These are phyloP conservation scores for Nephotettix cincticeps DNA, from an alignment of 1,140 invertebrate genomes.

Conservation along the genomic window DNA sequence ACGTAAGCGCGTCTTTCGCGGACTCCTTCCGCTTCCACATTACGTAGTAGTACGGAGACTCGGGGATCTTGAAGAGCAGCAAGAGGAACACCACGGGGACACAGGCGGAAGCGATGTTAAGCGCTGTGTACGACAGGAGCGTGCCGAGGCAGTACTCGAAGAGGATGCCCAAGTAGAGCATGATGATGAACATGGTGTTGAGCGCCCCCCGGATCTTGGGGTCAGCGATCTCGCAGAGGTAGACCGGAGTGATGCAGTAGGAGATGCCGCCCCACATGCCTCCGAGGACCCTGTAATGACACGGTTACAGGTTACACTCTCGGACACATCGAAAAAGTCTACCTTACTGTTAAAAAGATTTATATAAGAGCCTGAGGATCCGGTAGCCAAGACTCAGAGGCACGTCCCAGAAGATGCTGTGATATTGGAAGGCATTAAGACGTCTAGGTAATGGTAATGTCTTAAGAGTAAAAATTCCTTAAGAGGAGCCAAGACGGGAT, in stretches of 20 bases:
- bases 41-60: slow-evolving; percentile 73
- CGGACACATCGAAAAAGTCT: too few relatives aligned
- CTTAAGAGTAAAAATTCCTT: too few relatives aligned
- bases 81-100: slow-evolving; percentile 62
- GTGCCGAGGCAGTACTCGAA: slow-evolving; percentile 75
- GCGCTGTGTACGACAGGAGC: slow-evolving; percentile 61
- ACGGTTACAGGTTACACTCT: too few relatives aligned
- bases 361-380: too few relatives aligned
- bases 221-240: slow-evolving; percentile 66
- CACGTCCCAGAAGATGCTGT: too few relatives aligned
- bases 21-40: slow-evolving; percentile 56
- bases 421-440: too few relatives aligned
- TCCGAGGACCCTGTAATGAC: slow-evolving; percentile 31
- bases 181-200: slow-evolving; percentile 64
- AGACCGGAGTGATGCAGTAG: slow-evolving; percentile 54
- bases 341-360: too few relatives aligned
- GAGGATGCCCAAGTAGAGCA: slow-evolving; percentile 73
- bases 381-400: too few relatives aligned
- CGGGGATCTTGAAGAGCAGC: slow-evolving; percentile 73
- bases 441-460: too few relatives aligned
- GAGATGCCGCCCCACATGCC: slow-evolving; percentile 54
- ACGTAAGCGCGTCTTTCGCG: slow-evolving; percentile 63
- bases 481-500: too few relatives aligned
- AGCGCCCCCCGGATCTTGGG: slow-evolving; percentile 60
- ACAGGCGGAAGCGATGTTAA: slow-evolving; percentile 62